Conservation (phyloP, 1,140 invertebrate genomes). For the Olivierus martensii region DNA sequence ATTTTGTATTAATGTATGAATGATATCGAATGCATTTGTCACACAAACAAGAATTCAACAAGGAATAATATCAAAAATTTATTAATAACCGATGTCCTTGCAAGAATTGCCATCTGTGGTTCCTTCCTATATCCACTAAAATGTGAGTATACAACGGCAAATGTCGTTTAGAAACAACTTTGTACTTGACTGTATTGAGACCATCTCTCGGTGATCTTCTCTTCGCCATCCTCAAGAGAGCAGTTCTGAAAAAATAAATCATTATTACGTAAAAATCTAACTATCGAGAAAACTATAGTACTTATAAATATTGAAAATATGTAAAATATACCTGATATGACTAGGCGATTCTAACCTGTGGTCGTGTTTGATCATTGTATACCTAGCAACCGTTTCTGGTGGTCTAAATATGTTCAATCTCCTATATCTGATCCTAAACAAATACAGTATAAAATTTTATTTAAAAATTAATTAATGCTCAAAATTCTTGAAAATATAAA, state of each 20-base stretch:
- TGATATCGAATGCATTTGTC: no score
- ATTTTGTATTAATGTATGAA: no score
- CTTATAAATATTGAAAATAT: no score
- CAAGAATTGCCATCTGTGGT: conserved; percentile 21
- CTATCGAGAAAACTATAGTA: no score
- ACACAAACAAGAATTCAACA: no score
- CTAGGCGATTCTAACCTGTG: conserved; percentile 22
- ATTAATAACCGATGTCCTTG: conserved; percentile 14
- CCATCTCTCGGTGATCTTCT: conserved; percentile 19
- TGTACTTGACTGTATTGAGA: conserved; percentile 20
- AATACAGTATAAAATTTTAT: background rate
- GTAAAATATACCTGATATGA: conserved; percentile 18
- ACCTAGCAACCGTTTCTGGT: conserved; percentile 19
- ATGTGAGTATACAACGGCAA: conserved; percentile 18
- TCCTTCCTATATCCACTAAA: conserved; percentile 18
- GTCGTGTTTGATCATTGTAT: conserved; percentile 23
- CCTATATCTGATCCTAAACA: conserved; percentile 19
- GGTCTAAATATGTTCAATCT: conserved; percentile 22
- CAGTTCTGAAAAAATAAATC: conserved; percentile 5
- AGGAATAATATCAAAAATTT: conserved; percentile 8
- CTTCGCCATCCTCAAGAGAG: conserved; percentile 20
- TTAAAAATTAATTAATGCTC: background rate
- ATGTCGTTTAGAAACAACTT: conserved; percentile 13
- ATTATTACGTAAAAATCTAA: no score
- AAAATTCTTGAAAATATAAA: background rate